Base-by-base conservation (phyloP, 2,797 vertebrate species). In the Xerus rutilus region DNA sequence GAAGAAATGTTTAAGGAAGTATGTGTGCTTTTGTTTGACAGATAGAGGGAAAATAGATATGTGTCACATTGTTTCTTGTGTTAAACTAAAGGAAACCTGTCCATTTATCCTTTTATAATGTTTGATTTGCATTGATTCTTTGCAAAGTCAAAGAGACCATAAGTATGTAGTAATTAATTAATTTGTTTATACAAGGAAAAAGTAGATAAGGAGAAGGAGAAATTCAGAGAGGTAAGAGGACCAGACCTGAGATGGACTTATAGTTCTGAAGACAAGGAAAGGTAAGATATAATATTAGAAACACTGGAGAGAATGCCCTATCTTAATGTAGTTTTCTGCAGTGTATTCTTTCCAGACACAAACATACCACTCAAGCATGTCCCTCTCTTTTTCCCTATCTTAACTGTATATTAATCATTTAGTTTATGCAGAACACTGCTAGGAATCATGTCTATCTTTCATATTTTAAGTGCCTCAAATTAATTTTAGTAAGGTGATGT, bases 41-140 rank as follows among this genome's bases (percentile, higher is more conserved):
- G 43, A 45, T 30, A 35, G 8, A 35, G 47, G 28, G 1, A 49
- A 93, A 91, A 8, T 21, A 54, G 11, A 69, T 45, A 18, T 0
- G 18, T 35, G 5, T 8, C 67, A 28, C 57, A 57, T 3, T 12
- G 13, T 89, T 86, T 84, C 32, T 23, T 83, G 17, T 9, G 43
- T 67, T 59, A 54, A 87, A 74, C 35, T 43, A 84, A 78, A 73
- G 17, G 28, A 93, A 73, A 39, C 20, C 3, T 32, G 3, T 64
- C 35, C 11, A 49, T 52, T 93, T 69, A 78, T 64, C 39, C 9
- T n/a, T 52, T 94, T 69, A 78, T 76, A 52, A 72, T 47, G 5
- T 82, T 57, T 93, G 30, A 86, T 91, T 93, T 73, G 32, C n/a
- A 67, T 70, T 52, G 35, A 47, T 65, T 10, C 13, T 89, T 91